Conservation (phyloP, 2,113 vertebrate genomes). For the Colossoma macropomum region DNA sequence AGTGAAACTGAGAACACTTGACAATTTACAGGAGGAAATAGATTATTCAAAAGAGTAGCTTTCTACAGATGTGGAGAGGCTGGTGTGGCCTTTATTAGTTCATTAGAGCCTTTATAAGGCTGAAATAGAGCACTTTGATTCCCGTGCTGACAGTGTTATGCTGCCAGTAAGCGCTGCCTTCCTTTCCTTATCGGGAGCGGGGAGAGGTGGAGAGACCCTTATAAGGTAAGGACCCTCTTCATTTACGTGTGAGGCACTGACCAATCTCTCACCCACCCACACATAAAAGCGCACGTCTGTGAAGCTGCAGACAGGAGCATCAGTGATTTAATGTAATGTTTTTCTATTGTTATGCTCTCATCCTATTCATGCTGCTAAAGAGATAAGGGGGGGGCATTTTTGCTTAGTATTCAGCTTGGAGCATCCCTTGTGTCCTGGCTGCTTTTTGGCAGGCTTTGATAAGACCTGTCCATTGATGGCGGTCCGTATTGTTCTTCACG, state of each 20-base stretch:
- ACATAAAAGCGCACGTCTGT: not conserved
- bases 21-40: not conserved
- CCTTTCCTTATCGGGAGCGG: constrained; percentile 40
- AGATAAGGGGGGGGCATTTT: not conserved
- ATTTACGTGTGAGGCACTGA: constrained; percentile 37
- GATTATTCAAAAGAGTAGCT: not conserved
- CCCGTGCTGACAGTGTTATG: constrained; percentile 5
- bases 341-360: constrained; percentile 19
- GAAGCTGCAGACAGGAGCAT: constrained; percentile 31
- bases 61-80: not conserved
- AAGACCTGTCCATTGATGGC: constrained; percentile 59
- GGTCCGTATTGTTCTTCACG: constrained; percentile 37
- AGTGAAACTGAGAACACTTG: not conserved
- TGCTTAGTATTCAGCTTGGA: constrained; percentile 48
- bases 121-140: constrained; percentile 29
- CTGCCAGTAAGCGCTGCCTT: constrained; percentile 11
- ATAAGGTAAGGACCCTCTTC: constrained; percentile 59
- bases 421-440: constrained; percentile 33
- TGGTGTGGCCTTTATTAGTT: not conserved
- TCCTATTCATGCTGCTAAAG: constrained; percentile 17
- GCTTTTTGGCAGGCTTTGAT: constrained; percentile 68
- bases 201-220: constrained; percentile 59
- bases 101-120: constrained; percentile 7
- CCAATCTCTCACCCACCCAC: constrained; percentile 18
- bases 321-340: constrained; percentile 35